Evolutionary conservation across 35 echinoderm and acorn worm species (phyloP).

Genomic region (Heliocidaris tuberculata): DNA sequence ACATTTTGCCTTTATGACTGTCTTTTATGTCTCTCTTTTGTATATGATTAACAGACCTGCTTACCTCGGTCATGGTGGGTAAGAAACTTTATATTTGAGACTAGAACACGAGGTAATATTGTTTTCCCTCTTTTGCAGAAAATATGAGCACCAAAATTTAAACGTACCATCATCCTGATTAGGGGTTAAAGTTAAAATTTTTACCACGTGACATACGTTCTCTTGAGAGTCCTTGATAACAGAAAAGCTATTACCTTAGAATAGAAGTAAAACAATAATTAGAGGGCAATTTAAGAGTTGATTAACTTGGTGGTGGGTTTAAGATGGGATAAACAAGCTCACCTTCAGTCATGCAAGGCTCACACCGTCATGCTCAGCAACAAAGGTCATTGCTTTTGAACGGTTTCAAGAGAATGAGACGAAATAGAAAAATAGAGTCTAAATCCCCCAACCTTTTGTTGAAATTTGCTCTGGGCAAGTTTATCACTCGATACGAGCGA

Average conservation of each 20-base stretch:
- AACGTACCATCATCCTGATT: neutral
- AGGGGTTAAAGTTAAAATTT: neutral
- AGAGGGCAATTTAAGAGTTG: neutral
- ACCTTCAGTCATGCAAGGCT: neutral
- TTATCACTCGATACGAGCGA: neutral
- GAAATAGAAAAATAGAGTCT: slow-evolving; percentile 10
- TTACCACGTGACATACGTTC: neutral
- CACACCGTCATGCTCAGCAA: neutral
- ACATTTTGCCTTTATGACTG: too few species aligned
- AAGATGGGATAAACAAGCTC: neutral
- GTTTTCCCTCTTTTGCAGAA: neutral
- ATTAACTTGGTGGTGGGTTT: neutral
- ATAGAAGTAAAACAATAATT: slow-evolving; percentile 1
- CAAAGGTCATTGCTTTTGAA: slow-evolving; percentile 24
- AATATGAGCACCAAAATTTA: neutral
- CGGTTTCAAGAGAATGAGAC: neutral
- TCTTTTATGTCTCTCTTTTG: too few species aligned
- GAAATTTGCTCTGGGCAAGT: neutral
- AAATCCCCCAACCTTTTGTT: slow-evolving; percentile 7
- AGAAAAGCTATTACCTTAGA: neutral
- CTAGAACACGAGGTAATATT: too few species aligned
- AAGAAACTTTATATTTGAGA: too few species aligned
- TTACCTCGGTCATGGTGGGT: too few species aligned
- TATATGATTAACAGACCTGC: too few species aligned
- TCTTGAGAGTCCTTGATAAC: neutral